Evolutionary conservation across 2,113 vertebrate genomes (phyloP).

Genomic region (Pycnonotus jocosus): DNA sequence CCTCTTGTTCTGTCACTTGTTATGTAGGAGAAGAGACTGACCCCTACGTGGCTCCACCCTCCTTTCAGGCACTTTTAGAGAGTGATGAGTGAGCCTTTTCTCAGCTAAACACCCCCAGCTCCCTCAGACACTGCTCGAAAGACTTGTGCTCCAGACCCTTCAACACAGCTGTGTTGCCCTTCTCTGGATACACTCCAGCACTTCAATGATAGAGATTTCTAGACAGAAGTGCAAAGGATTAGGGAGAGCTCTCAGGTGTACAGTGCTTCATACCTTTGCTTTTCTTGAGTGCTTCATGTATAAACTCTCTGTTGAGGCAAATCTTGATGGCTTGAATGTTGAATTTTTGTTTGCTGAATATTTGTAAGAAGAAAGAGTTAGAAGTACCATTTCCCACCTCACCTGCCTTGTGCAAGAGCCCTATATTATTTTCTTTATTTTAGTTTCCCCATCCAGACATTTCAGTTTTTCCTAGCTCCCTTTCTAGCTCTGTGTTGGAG

Average conservation of each 20-base stretch:
- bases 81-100: neutral
- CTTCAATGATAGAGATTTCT: neutral
- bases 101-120: neutral
- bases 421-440: neutral
- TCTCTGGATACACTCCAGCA: neutral
- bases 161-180: neutral
- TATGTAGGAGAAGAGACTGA: fast-evolving
- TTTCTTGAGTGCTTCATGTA: neutral
- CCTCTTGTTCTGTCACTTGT: neutral
- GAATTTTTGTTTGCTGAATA: neutral
- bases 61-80: neutral
- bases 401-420: neutral
- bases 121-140: neutral
- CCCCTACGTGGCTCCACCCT: neutral
- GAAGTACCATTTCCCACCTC: neutral
- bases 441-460: neutral
- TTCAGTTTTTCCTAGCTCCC: neutral
- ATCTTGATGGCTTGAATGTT: neutral
- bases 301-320: neutral
- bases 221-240: neutral
- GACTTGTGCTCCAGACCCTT: neutral
- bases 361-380: neutral
- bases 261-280: neutral
- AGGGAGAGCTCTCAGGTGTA: neutral
- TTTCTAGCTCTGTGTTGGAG: neutral